Base-by-base conservation (phyloP, 2,113 vertebrate species). In the Uria lomvia region DNA sequence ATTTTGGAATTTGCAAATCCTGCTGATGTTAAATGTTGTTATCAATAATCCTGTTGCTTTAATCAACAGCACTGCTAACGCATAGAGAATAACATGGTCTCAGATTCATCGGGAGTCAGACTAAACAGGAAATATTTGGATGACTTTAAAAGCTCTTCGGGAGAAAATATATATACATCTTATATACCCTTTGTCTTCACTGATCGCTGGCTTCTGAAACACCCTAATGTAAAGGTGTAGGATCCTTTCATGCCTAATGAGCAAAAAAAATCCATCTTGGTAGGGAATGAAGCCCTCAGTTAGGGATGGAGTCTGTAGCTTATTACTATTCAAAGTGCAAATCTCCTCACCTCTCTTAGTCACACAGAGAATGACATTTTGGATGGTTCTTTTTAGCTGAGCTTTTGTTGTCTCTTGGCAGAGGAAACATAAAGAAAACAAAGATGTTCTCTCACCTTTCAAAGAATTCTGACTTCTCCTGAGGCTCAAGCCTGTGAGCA, bases 121-220 rank as follows among this genome's bases (percentile, higher is more conserved):
- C 84, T 97, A 95, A 95, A 96, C 49, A 92, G 72, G 79, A 95
- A 96, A 90, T 89, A 83, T 52, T 87, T 81, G 43, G 10, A 75
- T 83, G 49, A 72, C 45, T 73, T 96, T 62, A 72, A 89, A 77
- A 78, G 30, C 23, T 90, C 24, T 42, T 63, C 24, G 15, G 29
- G 34, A 82, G 34, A 78, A 86, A 56, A 92, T 11, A 62, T 6
- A 68, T 55, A 43, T 30, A 49, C 3, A n/a, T 63, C 11, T 84
- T 79, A 63, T n/a, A 93, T 59, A 59, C 14, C 14, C 26, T 52
- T 68, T 94, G 22, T 56, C 62, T 92, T 87, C 59, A 60, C 70
- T 92, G 23, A 32, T 86, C 8, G 65, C 50, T 91, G 14, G 27
- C 56, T 75, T 91, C 72, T 94, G 66, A 95, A 92, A 79, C 11